A percentile compares a stretch with the other conserved stretches of the same genome.
Conservation (phyloP, 2,888 invertebrate species). For the Brachyopa scutellaris region DNA sequence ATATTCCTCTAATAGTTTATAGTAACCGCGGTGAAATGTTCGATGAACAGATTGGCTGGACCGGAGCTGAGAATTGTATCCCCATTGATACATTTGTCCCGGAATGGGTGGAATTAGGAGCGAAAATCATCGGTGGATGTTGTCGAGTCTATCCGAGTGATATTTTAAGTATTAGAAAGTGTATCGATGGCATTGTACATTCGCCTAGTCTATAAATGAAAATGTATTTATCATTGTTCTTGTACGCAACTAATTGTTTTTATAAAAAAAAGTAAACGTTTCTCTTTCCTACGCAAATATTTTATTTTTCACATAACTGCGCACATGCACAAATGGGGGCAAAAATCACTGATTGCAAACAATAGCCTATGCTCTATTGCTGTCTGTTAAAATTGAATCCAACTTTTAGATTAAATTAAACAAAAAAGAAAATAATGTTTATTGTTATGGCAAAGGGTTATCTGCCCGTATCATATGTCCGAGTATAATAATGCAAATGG, state of each 20-base stretch:
- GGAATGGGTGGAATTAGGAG: constrained; percentile 91
- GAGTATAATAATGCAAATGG: constrained; percentile 2
- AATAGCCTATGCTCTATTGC: constrained; percentile 20
- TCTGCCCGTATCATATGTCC: constrained; percentile 14
- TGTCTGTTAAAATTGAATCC: background rate
- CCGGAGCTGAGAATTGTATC: constrained; percentile 86
- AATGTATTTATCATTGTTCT: constrained; percentile 21
- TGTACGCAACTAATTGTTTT: no score
- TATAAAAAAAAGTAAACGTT: no score
- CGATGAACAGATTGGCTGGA: constrained; percentile 83
- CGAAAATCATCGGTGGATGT: constrained; percentile 93
- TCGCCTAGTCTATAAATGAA: constrained; percentile 11
- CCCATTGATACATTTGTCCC: constrained; percentile 87
- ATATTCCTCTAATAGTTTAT: constrained; percentile 91
- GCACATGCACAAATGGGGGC: background rate
- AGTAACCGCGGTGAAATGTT: constrained; percentile 90
- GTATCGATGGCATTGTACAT: constrained; percentile 74
- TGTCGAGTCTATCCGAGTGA: constrained; percentile 93
- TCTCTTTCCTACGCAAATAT: no score
- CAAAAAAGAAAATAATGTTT: constrained; percentile 5
- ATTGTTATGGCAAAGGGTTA: constrained; percentile 25
- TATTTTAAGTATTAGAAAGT: constrained; percentile 87
- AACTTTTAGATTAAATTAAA: constrained; percentile 3
- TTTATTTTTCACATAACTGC: no score
- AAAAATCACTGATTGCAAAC: constrained; percentile 15